Base-by-base conservation (phyloP, 2,797 vertebrate genomes). In the Fringilla coelebs region DNA sequence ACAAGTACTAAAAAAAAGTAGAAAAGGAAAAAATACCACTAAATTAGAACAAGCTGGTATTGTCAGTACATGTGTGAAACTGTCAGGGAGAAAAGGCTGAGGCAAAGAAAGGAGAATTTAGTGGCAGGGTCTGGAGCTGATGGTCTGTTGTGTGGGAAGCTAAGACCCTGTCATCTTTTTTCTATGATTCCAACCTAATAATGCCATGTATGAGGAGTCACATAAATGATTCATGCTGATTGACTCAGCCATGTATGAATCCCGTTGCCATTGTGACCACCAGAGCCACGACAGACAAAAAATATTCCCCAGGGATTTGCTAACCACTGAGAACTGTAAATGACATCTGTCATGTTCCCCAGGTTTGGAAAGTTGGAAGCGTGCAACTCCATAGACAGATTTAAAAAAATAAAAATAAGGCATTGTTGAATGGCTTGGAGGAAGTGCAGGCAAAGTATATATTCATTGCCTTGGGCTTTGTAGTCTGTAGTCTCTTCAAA, bases 221-320 rank as follows among this genome's bases (percentile, higher is more conserved):
- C 92, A 87, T 95, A 95, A 96, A 96, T 96, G 94, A 94, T 95
- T 95, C 85, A 94, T 89, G 71, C 36, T 12, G 8, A 77, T 79
- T 87, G 96, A 95, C 90, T 96, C 60, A 20, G 85, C 67, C 11
- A 2, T 54, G 67, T 95, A 82, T 74, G 95, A 94, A 74, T 95
- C 74, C 0, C 7, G 21, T 86, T 95, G 77, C 92, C 79, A 74
- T 94, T 96, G 90, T 93, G 86, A 95, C 92, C 79, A 95, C 45
- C 61, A 57, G 65, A 93, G 72, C 86, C 77, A 85, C 18, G 7
- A 90, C 52, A 90, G 75, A 75, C 54, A 70, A 48, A 95, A 94
- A 87, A 22, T 45, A 73, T 85, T 87, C 76, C 84, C 91, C 41
- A 17, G 89, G 77, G 95, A 2, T 74, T 87, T 96, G 79, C 67